phyloP scores from a whole-genome alignment of 53 echinoderm and acorn worm genomes.

The Echinometra lucunter region DNA sequence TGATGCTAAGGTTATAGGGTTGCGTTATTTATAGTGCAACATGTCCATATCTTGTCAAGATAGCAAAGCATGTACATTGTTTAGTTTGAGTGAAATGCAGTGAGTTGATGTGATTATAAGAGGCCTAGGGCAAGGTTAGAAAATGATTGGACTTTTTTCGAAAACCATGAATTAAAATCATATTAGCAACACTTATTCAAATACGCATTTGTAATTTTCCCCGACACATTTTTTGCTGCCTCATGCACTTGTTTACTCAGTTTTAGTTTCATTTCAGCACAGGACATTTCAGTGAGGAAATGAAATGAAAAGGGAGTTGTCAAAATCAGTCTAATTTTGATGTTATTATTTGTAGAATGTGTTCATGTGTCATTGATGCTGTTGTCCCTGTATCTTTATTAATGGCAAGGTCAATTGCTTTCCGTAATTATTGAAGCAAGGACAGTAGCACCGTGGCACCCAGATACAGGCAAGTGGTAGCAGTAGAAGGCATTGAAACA shows the following conservation, averaged over 20 bases:
- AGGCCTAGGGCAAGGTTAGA: too few species aligned
- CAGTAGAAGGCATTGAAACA: background rate
- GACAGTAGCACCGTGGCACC: background rate
- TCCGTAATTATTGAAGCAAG: background rate
- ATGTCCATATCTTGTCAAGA: conserved; percentile 12
- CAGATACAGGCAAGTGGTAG: background rate
- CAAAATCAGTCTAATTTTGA: background rate
- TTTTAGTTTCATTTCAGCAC: background rate
- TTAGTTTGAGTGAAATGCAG: background rate
- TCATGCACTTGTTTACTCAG: background rate
- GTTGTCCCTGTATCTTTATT: background rate
- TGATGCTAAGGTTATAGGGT: background rate
- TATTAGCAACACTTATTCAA: background rate
- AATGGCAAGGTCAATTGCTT: background rate
- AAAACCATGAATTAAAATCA: background rate
- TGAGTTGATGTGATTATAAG: too few species aligned
- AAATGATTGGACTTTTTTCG: too few species aligned
- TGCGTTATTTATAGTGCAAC: background rate
- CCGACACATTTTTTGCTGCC: background rate
- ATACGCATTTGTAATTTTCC: background rate
- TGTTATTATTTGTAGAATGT: background rate
- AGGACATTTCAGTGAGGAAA: background rate
- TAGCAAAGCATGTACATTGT: background rate
- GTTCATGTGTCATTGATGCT: background rate
- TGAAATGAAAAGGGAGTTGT: background rate